Conservation (phyloP, 2,888 invertebrate species). For the Stenichneumon culpator region DNA sequence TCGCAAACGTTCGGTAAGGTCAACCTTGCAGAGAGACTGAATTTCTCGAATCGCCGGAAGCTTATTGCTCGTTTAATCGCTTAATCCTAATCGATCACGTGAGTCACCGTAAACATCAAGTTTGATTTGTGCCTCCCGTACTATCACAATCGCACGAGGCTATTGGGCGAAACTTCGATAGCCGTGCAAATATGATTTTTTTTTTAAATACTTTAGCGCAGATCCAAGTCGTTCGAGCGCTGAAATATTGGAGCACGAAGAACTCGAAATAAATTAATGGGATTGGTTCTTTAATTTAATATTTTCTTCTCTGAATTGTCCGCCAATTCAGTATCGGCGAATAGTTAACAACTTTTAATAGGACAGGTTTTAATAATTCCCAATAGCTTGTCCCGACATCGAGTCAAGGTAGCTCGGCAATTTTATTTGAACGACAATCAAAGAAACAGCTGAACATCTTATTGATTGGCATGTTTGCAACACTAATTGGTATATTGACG, state of each 20-base stretch:
- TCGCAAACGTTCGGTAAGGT: not conserved
- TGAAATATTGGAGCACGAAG: not conserved
- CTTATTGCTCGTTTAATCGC: constrained; percentile 51
- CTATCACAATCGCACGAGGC: constrained; percentile 5
- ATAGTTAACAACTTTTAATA: no score
- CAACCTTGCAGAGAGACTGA: constrained; percentile 24
- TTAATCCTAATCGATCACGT: constrained; percentile 56
- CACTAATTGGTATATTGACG: not conserved
- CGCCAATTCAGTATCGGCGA: no score
- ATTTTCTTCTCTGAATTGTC: no score
- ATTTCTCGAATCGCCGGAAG: constrained; percentile 39
- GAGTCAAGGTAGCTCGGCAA: no score
- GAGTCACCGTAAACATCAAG: constrained; percentile 54
- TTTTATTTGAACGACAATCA: no score
- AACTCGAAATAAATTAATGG: not conserved
- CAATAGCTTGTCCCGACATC: no score
- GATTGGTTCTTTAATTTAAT: not conserved
- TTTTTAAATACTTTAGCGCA: not conserved
- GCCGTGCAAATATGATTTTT: not conserved
- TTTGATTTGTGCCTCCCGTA: constrained; percentile 22
- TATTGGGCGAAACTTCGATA: not conserved
- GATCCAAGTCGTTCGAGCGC: not conserved
- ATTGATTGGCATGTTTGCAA: not conserved
- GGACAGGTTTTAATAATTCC: no score
- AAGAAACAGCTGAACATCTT: not conserved